Percentiles rank a stretch among this genome's conserved stretches.
These are phyloP conservation scores for Lophura nycthemera DNA, from an alignment of 2,113 vertebrate species.

Conservation along the genomic window DNA sequence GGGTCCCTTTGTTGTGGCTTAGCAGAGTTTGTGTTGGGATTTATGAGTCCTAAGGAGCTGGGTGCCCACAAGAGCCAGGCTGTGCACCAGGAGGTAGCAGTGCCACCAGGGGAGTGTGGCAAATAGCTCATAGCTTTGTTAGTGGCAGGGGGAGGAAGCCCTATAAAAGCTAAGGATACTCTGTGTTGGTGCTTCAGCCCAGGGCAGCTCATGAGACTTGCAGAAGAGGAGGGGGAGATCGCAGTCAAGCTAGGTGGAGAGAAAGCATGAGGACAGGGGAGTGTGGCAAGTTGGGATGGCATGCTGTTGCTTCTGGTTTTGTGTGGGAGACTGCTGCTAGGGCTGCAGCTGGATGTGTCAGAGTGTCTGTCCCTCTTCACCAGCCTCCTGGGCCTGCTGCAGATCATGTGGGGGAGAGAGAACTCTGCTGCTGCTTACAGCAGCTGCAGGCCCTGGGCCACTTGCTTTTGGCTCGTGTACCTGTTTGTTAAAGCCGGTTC, in stretches of 20 bases:
- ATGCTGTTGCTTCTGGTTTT: not conserved
- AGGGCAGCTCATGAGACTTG: not conserved
- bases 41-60: fast-evolving
- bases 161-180: not conserved
- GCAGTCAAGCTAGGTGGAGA: fast-evolving
- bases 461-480: not conserved
- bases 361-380: not conserved
- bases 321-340: not conserved
- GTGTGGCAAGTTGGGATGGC: not conserved
- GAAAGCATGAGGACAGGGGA: not conserved
- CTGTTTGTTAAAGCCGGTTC: not conserved
- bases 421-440: not conserved
- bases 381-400: not conserved
- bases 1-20: not conserved
- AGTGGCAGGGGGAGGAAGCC: fast-evolving
- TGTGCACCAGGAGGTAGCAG: not conserved
- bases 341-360: not conserved
- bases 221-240: not conserved
- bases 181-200: not conserved
- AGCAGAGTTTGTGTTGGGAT: not conserved
- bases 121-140: not conserved
- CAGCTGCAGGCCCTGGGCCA: not conserved
- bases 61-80: fast-evolving
- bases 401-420: not conserved
- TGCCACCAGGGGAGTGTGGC: too few species aligned